Evolutionary conservation across 2,888 invertebrate species (phyloP).

Genomic region (Campoletis raptor): DNA sequence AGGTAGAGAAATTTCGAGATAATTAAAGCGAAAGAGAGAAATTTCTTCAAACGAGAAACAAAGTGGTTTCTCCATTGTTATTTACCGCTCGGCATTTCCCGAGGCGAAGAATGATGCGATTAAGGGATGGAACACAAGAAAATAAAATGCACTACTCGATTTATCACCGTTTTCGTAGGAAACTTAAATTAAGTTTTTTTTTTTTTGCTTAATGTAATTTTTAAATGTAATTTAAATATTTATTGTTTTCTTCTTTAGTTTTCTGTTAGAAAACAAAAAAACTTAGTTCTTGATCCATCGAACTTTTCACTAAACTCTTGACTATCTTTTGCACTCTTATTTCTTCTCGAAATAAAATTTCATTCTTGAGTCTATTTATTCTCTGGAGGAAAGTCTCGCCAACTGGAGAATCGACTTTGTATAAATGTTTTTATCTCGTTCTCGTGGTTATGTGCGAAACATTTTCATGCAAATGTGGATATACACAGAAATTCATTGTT

Average conservation of each 20-base stretch:
- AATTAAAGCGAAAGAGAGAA: constrained; percentile 9
- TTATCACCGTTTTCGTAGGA: background rate
- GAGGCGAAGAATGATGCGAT: background rate
- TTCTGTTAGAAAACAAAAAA: too few relatives aligned
- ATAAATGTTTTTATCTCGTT: constrained; percentile 44
- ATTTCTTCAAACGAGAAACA: constrained; percentile 21
- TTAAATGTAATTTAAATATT: background rate
- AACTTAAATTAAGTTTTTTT: background rate
- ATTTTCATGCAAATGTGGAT: background rate
- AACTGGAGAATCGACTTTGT: constrained; percentile 39
- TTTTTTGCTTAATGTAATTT: too few relatives aligned
- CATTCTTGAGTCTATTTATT: constrained; percentile 35
- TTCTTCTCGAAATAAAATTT: constrained; percentile 38
- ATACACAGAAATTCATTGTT: background rate
- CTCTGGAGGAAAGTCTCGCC: constrained; percentile 18
- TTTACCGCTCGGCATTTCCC: background rate
- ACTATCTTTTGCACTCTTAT: background rate
- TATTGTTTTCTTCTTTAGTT: background rate
- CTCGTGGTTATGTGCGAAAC: background rate
- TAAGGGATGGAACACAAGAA: background rate
- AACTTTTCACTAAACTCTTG: constrained; percentile 18
- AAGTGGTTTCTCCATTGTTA: constrained; percentile 40
- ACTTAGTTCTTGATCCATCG: constrained; percentile 5
- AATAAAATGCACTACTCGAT: background rate
- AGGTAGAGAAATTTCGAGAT: background rate